Evolutionary conservation across 2,888 invertebrate genomes (phyloP).

Genomic region (Ellobium chinense): DNA sequence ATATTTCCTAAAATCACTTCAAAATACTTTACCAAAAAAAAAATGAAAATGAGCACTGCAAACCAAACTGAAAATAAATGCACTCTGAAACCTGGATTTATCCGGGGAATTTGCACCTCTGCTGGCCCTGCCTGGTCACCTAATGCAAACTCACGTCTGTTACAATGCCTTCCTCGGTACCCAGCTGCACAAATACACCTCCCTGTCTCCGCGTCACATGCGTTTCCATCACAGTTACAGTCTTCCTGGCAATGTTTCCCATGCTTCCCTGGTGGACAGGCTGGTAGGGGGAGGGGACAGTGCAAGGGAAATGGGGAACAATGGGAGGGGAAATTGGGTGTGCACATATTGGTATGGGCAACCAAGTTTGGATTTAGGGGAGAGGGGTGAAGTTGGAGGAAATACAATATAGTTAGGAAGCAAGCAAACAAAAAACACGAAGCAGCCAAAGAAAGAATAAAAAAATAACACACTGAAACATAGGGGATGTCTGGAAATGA

Average conservation of each 20-base stretch:
- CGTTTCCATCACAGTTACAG: conserved; percentile 72
- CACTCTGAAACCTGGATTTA: too few relatives aligned
- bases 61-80: too few relatives aligned
- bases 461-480: not conserved
- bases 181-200: conserved; percentile 78
- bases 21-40: too few relatives aligned
- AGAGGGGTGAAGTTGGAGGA: not conserved
- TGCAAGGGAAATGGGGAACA: too few relatives aligned
- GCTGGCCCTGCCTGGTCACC: too few relatives aligned
- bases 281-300: conserved; percentile 50
- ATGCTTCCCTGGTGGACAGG: conserved; percentile 70
- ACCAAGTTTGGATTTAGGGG: not conserved
- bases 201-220: conserved; percentile 75
- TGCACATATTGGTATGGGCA: too few relatives aligned
- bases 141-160: conserved; percentile 73
- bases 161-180: conserved; percentile 76
- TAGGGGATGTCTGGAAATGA: too few relatives aligned
- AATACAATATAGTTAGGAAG: not conserved
- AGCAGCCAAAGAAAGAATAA: conserved; percentile 2
- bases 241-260: conserved; percentile 73
- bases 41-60: too few relatives aligned
- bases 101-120: too few relatives aligned
- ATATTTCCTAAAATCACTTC: too few relatives aligned
- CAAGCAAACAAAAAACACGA: not conserved
- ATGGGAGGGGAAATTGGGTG: not conserved